These are phyloP conservation scores for Habropoda laboriosa DNA, from an alignment of 1,140 invertebrate species.

Conservation along the genomic window DNA sequence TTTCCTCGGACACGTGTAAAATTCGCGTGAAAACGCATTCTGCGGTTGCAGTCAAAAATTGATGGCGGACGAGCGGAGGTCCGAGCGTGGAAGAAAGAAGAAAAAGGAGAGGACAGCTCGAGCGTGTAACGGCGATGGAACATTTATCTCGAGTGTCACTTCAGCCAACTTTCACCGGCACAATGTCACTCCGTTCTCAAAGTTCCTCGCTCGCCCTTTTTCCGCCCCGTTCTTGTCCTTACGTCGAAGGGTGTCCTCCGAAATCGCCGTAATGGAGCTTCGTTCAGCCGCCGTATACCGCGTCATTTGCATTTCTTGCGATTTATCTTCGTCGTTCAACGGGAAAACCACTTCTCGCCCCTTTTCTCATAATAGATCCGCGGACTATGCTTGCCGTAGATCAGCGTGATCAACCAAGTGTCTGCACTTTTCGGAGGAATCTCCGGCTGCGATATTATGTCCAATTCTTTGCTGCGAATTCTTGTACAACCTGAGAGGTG, in stretches of 20 bases:
- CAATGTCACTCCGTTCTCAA: conserved; percentile 63
- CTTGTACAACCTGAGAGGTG: not conserved
- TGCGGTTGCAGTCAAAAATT: not conserved
- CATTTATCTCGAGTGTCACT: conserved; percentile 76
- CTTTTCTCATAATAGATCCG: conserved; percentile 45
- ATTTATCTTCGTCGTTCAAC: conserved; percentile 64
- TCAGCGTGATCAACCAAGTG: conserved; percentile 26
- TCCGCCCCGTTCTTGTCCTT: conserved; percentile 30
- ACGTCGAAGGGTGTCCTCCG: conserved; percentile 43
- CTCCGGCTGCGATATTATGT: not conserved
- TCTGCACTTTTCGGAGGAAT: not conserved
- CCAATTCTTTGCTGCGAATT: not conserved
- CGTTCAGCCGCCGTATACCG: conserved; percentile 43
- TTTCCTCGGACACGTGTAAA: conserved; percentile 7
- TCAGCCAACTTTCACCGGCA: conserved; percentile 69
- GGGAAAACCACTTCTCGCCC: conserved; percentile 25
- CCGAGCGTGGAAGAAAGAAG: not conserved
- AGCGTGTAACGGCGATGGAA: conserved; percentile 61
- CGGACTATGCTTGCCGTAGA: conserved; percentile 24
- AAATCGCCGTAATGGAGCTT: conserved; percentile 60
- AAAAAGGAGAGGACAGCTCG: conserved; percentile 2
- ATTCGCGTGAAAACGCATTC: conserved; percentile 55
- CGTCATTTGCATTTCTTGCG: conserved; percentile 65
- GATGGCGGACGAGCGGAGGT: not conserved
- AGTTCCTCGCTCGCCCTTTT: conserved; percentile 23